phyloP scores from a whole-genome alignment of 2,888 invertebrate genomes.

The Napeogenes sylphis region DNA sequence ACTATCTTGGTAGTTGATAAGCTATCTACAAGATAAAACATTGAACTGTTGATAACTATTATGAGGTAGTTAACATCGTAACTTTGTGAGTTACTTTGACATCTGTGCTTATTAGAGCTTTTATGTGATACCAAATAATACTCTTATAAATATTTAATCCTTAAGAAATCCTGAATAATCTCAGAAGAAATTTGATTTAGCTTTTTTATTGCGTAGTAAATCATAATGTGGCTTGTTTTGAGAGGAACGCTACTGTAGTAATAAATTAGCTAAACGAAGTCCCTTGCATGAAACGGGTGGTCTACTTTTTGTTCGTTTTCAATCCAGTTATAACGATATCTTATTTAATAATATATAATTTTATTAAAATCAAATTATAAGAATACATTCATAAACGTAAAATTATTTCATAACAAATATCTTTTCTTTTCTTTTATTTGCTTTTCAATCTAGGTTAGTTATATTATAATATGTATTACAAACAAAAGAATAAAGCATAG shows the following conservation, averaged over 20 bases:
- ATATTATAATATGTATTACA: background rate
- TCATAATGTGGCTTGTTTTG: constrained; percentile 74
- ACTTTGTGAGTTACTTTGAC: background rate
- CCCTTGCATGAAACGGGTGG: constrained; percentile 67
- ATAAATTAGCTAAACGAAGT: constrained; percentile 70
- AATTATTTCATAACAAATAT: background rate
- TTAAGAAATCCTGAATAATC: constrained; percentile 53
- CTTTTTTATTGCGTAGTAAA: constrained; percentile 71
- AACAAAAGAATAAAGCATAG: constrained; percentile 6
- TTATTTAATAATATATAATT: background rate
- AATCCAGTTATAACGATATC: constrained; percentile 20
- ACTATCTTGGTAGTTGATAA: constrained; percentile 27
- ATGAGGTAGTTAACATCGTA: constrained; percentile 42
- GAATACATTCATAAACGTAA: background rate
- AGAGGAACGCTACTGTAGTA: constrained; percentile 69
- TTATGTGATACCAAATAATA: background rate
- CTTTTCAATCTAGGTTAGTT: too few species aligned
- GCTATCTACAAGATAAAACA: constrained; percentile 13
- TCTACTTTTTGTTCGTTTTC: constrained; percentile 41
- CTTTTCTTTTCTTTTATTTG: too few species aligned
- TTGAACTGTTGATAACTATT: constrained; percentile 39
- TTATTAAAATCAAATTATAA: too few species aligned
- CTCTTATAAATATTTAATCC: constrained; percentile 22
- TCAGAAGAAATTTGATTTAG: constrained; percentile 67
- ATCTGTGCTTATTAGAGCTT: background rate